Conservation (phyloP, 1,140 invertebrate species). For the Onthophagus taurus region DNA sequence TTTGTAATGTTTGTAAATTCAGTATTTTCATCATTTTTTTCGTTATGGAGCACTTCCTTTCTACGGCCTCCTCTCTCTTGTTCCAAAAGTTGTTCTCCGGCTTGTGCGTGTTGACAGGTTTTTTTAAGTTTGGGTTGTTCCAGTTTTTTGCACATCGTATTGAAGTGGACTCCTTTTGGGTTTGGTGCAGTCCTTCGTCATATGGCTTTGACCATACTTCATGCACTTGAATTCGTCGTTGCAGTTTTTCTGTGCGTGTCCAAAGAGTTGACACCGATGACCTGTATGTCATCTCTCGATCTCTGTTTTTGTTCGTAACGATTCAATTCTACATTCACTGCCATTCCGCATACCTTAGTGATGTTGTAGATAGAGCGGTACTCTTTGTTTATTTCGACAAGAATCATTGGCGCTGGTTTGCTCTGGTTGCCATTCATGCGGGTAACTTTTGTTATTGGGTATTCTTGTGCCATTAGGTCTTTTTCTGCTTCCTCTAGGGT, state of each 20-base stretch:
- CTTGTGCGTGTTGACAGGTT: too few species aligned
- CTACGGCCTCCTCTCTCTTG: too few species aligned
- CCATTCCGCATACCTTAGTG: background rate
- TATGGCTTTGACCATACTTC: conserved; percentile 5
- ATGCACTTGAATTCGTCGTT: background rate
- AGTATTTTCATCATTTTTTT: too few species aligned
- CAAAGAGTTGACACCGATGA: conserved; percentile 10
- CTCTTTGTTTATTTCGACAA: background rate
- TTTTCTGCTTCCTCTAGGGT: background rate
- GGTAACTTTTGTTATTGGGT: background rate
- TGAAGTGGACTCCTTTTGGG: conserved; percentile 26
- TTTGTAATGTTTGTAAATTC: too few species aligned
- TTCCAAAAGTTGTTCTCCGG: too few species aligned
- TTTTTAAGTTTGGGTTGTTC: background rate
- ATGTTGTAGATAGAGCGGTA: background rate
- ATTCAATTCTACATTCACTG: background rate
- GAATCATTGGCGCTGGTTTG: background rate
- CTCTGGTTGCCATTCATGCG: background rate
- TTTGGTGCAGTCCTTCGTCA: conserved; percentile 26
- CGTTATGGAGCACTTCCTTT: too few species aligned
- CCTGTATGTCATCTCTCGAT: background rate
- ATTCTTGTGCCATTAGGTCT: background rate
- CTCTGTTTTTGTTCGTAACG: background rate
- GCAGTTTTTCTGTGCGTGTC: conserved; percentile 10
- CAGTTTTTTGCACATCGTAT: conserved; percentile 22